Evolutionary conservation across 1,140 invertebrate species (phyloP), one percentile per base, ranked within the genome.

Genomic region (Cherax destructor): DNA sequence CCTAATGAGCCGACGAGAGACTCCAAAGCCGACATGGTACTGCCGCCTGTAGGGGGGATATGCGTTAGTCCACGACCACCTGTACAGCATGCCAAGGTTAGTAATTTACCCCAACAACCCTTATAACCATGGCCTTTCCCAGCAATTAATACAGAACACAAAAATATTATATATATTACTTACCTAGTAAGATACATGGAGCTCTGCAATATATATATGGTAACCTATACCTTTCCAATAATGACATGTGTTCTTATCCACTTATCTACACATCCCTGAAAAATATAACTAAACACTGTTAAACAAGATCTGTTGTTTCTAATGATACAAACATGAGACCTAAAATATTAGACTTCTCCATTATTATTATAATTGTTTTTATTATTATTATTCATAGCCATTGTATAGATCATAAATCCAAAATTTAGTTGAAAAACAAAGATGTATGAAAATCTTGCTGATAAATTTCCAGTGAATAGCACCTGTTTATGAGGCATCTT

Each of bases 11-110:
- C 91, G 56, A 93, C 92, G 16, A 93, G 85, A 88, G 85, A 92
- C 85, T 93, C 92, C 86, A 93, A 80, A 49, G 92, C 92, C 59
- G 88, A 90, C 92, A 93, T 93, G 24, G 92, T 92, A 65, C 91
- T 92, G 86, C 87, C 79, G 30, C 91, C 81, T 91, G 77, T 84
- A 77, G 83, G 72, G 80, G 77, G 80, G 61, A 87, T 21, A 81
- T 47, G 74, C 30, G 79, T 74, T 56, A 85, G 77, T 91, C 47
- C 74, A 24, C 61, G 50, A 52, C 69, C 80, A 76, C 72, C 52
- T 76, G 72, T 77, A 50, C 65, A 56, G 79, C 78, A 83, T 79
- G 85, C 56, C 56, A 77, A 16, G 30, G 52, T 81, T 74, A 78
- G 49, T 56, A 24, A 41, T 24, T 61, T 30, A 83, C 80, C 80